These are phyloP conservation scores for Oriolus oriolus DNA, from an alignment of 2,113 vertebrate genomes.

Conservation along the genomic window DNA sequence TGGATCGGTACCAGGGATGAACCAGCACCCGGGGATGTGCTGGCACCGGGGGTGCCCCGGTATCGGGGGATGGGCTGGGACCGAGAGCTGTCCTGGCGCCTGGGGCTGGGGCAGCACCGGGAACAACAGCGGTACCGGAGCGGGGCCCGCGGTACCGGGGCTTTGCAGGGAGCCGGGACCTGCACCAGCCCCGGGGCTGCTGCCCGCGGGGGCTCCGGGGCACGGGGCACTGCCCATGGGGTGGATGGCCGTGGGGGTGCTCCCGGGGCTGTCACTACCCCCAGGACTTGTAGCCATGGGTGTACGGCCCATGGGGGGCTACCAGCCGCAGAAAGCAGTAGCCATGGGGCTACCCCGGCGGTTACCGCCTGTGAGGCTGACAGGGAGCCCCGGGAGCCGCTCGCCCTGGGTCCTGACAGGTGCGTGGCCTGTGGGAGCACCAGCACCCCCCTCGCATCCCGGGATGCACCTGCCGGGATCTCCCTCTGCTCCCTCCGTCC, in stretches of 20 bases:
- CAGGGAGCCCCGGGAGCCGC: not conserved
- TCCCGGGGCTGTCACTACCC: not conserved
- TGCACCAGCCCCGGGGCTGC: not conserved
- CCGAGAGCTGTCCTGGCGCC: not conserved
- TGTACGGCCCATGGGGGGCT: not conserved
- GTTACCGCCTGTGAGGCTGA: not conserved
- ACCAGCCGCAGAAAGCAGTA: not conserved
- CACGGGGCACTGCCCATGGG: rapidly evolving
- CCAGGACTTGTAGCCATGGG: not conserved
- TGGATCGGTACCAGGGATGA: not conserved
- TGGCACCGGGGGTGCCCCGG: not conserved
- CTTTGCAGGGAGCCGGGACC: not conserved
- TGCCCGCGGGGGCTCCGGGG: not conserved
- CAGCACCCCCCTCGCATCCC: not conserved
- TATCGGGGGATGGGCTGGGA: not conserved
- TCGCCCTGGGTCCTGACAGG: not conserved
- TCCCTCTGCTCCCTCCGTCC: not conserved
- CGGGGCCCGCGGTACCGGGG: not conserved
- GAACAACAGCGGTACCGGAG: not conserved
- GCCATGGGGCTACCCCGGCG: not conserved
- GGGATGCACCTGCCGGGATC: not conserved
- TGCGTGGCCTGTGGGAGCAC: not conserved
- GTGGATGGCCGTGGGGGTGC: not conserved
- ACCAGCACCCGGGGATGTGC: not conserved
- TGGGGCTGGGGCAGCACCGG: not conserved